Evolutionary conservation across 2,113 vertebrate species (phyloP).

Genomic region (Dipodomys ordii): DNA sequence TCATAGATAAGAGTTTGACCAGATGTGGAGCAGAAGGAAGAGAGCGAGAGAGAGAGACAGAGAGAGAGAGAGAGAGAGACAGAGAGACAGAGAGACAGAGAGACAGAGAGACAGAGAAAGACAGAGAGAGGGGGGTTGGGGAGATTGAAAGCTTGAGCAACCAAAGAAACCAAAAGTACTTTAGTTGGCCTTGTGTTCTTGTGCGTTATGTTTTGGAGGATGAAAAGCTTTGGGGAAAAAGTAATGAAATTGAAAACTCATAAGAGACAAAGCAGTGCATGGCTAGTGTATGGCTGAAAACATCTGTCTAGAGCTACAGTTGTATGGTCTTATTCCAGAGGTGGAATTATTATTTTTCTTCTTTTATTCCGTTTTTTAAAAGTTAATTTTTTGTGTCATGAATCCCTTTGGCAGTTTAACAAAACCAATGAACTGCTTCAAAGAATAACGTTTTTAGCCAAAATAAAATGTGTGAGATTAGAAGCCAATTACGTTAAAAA

Average conservation of each 20-base stretch:
- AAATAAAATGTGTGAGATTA: background rate
- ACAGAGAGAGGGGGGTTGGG: background rate
- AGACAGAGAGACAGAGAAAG: too few relatives aligned
- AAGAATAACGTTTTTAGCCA: conserved; percentile 8
- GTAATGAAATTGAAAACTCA: background rate
- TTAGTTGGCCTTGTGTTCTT: background rate
- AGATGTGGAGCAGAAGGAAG: too few relatives aligned
- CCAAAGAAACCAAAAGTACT: conserved; percentile 43
- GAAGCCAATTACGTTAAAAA: background rate
- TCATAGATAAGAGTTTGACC: background rate
- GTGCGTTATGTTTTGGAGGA: background rate
- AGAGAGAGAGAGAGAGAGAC: too few relatives aligned
- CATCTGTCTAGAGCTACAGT: background rate
- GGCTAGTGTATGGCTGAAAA: background rate
- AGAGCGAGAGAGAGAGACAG: too few relatives aligned
- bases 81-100: too few relatives aligned
- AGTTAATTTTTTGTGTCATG: background rate
- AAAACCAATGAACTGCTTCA: conserved; percentile 18
- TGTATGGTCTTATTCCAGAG: background rate
- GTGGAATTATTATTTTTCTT: background rate
- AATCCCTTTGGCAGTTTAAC: background rate
- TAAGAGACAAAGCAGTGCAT: background rate
- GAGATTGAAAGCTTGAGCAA: background rate
- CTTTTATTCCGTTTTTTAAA: too few relatives aligned
- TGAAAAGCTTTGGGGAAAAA: background rate